phyloP scores from a whole-genome alignment of 2,888 invertebrate genomes.

The Lepas anatifera region DNA sequence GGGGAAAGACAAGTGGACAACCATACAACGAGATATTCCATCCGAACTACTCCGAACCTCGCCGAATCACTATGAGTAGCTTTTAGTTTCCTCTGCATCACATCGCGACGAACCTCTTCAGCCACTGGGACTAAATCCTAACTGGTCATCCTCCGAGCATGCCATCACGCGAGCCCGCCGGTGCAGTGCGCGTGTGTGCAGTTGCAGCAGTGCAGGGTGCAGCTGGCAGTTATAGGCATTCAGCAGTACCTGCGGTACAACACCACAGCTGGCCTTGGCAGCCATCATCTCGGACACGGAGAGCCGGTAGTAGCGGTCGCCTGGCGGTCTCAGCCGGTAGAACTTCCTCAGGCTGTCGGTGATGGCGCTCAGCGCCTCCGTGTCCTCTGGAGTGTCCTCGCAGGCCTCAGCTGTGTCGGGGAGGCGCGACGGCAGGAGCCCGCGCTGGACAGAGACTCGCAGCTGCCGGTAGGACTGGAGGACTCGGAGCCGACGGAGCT shows the following conservation, averaged over 20 bases:
- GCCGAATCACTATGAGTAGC: too few relatives aligned
- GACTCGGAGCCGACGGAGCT: neutral
- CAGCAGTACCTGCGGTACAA: too few relatives aligned
- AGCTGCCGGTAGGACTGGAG: neutral
- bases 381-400: neutral
- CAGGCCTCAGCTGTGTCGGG: neutral
- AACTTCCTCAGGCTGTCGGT: neutral
- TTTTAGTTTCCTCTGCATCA: too few relatives aligned
- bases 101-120: too few relatives aligned
- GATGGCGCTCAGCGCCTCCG: neutral
- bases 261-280: neutral
- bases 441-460: neutral
- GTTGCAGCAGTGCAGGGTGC: too few relatives aligned
- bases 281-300: neutral
- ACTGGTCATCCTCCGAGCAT: too few relatives aligned
- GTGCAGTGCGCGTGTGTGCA: neutral
- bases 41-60: too few relatives aligned
- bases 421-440: neutral
- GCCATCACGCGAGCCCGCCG: neutral
- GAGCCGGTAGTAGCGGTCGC: neutral
- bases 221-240: too few relatives aligned
- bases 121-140: too few relatives aligned
- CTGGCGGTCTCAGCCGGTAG: neutral
- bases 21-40: too few relatives aligned
- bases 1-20: too few relatives aligned